Evolutionary conservation across 1,140 invertebrate species (phyloP).

Genomic region (Nebria ingens): DNA sequence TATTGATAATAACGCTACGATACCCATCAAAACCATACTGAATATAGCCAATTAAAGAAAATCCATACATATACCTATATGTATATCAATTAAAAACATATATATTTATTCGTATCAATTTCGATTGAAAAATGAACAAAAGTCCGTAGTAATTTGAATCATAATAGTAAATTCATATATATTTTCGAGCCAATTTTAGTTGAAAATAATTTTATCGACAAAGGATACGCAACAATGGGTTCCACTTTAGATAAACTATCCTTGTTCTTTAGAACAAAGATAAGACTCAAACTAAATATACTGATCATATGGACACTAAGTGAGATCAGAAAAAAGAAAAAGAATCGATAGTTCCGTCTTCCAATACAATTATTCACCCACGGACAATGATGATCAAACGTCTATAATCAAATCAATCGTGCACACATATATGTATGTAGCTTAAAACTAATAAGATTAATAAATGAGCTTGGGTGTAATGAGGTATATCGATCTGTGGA

Average conservation of each 20-base stretch:
- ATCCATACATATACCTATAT: no score
- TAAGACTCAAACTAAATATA: constrained; percentile 87
- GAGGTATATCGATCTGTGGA: not conserved
- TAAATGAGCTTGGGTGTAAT: not conserved
- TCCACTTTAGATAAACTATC: constrained; percentile 66
- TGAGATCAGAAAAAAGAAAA: constrained; percentile 96
- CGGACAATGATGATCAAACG: constrained; percentile 99
- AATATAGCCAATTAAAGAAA: constrained; percentile 15
- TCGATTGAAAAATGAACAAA: no score
- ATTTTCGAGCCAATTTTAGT: not conserved
- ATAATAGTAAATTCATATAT: constrained; percentile 12
- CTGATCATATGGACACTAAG: constrained; percentile 94
- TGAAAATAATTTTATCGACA: no score
- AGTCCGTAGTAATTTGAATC: no score
- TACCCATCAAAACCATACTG: constrained; percentile 85
- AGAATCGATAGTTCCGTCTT: constrained; percentile 94
- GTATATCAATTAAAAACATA: constrained; percentile 3
- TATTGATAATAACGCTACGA: constrained; percentile 84
- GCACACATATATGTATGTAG: not conserved
- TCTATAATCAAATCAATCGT: constrained; percentile 50
- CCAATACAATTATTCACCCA: constrained; percentile 99
- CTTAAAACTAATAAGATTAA: not conserved
- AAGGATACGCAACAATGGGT: constrained; percentile 90
- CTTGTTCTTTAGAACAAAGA: constrained; percentile 82
- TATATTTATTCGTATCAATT: constrained; percentile 9